Conservation (phyloP, 2,888 invertebrate species). For the Dione juno region DNA sequence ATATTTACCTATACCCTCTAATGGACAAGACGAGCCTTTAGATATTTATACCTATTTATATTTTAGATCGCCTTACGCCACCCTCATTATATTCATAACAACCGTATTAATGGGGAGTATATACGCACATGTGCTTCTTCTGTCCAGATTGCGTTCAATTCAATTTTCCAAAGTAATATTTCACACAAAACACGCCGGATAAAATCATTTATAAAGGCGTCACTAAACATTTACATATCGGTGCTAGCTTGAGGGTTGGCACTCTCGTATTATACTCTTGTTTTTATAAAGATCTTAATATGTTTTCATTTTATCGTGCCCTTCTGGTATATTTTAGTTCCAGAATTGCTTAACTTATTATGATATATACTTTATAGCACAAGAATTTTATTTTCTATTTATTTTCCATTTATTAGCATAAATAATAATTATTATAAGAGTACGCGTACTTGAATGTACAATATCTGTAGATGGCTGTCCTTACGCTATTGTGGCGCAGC, state of each 20-base stretch:
- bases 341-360: no score
- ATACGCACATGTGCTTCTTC: constrained; percentile 63
- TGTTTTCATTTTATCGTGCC: not conserved
- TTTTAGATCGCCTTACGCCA: constrained; percentile 8
- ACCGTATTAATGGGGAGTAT: constrained; percentile 56
- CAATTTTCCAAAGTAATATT: constrained; percentile 78
- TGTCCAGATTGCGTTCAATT: constrained; percentile 76
- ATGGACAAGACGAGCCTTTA: no score
- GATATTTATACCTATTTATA: not conserved
- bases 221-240: constrained; percentile 53
- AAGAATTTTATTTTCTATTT: no score
- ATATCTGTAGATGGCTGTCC: no score
- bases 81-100: constrained; percentile 49
- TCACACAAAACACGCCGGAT: constrained; percentile 75
- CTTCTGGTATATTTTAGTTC: no score
- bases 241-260: constrained; percentile 55
- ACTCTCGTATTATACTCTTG: constrained; percentile 9
- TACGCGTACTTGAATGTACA: no score
- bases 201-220: constrained; percentile 80
- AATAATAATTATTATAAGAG: no score
- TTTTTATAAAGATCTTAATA: not conserved
- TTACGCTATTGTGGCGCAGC: no score
- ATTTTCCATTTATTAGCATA: no score
- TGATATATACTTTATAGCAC: no score
- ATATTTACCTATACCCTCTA: no score